These are phyloP conservation scores for Drosophila biarmipes DNA, from an alignment of 1,140 invertebrate genomes.

Conservation along the genomic window DNA sequence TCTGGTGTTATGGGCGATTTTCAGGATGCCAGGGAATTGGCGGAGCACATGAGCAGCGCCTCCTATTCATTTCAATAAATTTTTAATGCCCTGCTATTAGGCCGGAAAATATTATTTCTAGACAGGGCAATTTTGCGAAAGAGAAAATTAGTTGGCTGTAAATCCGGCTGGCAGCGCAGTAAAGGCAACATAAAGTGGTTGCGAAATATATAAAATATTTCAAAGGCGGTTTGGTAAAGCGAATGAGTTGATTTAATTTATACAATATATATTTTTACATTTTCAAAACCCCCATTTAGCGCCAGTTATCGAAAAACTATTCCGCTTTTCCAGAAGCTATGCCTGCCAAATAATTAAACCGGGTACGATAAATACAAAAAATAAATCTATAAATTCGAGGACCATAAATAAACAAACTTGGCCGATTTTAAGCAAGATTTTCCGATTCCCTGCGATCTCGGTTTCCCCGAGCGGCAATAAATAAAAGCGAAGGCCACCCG, in stretches of 20 bases:
- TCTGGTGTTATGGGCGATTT: slow-evolving; percentile 18
- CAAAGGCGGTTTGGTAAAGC: too few relatives aligned
- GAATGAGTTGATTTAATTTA: too few relatives aligned
- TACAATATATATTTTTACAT: too few relatives aligned
- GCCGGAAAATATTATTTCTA: slow-evolving; percentile 6
- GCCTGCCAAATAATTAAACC: not conserved
- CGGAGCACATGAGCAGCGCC: slow-evolving; percentile 35
- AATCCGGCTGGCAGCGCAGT: slow-evolving; percentile 5
- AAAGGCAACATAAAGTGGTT: too few relatives aligned
- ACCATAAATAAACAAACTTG: slow-evolving; percentile 24
- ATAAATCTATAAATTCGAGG: slow-evolving; percentile 2
- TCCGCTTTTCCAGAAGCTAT: not conserved
- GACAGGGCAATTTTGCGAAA: not conserved
- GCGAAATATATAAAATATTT: too few relatives aligned
- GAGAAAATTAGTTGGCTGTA: slow-evolving; percentile 16
- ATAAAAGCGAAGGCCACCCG: slow-evolving; percentile 15
- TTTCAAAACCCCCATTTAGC: too few relatives aligned
- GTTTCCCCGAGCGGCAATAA: slow-evolving; percentile 24
- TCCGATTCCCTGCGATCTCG: slow-evolving; percentile 14
- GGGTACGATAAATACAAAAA: not conserved
- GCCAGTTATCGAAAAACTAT: too few relatives aligned
- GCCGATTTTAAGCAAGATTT: not conserved
- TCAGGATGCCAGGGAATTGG: slow-evolving; percentile 11
- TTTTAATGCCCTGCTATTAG: slow-evolving; percentile 70
- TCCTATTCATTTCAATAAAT: slow-evolving; percentile 71